Percentiles rank a stretch among this genome's conserved stretches.
These are phyloP conservation scores for Cygnus olor DNA, from an alignment of 2,797 vertebrate species.

Conservation along the genomic window DNA sequence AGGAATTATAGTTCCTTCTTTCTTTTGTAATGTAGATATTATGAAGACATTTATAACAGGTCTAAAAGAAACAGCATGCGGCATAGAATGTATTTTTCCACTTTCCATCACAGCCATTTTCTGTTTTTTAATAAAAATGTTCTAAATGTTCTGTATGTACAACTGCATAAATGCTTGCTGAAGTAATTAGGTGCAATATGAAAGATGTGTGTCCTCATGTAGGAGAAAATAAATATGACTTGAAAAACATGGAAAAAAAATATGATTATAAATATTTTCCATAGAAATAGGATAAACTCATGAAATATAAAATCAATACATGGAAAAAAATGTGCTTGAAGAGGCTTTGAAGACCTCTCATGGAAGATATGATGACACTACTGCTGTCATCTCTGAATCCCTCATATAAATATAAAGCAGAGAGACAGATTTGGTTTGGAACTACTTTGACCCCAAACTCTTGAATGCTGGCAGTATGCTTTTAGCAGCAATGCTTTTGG, in stretches of 20 bases:
- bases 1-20: too few relatives aligned
- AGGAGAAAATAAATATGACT: background rate
- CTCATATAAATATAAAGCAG: background rate
- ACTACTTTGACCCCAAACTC: background rate
- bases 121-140: background rate
- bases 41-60: background rate
- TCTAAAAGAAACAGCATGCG: constrained; percentile 10
- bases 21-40: too few relatives aligned
- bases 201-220: background rate
- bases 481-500: background rate
- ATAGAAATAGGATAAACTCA: background rate
- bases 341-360: background rate
- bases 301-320: background rate
- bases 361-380: accelerated
- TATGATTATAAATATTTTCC: background rate
- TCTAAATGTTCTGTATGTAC: background rate
- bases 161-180: background rate
- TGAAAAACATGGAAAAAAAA: background rate
- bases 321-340: background rate
- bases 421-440: background rate
- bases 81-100: background rate
- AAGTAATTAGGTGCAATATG: background rate
- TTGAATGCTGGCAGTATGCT: background rate
- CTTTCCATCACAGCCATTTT: background rate
- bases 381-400: background rate